phyloP scores from a whole-genome alignment of 2,113 vertebrate species.

The Thermophis baileyi region DNA sequence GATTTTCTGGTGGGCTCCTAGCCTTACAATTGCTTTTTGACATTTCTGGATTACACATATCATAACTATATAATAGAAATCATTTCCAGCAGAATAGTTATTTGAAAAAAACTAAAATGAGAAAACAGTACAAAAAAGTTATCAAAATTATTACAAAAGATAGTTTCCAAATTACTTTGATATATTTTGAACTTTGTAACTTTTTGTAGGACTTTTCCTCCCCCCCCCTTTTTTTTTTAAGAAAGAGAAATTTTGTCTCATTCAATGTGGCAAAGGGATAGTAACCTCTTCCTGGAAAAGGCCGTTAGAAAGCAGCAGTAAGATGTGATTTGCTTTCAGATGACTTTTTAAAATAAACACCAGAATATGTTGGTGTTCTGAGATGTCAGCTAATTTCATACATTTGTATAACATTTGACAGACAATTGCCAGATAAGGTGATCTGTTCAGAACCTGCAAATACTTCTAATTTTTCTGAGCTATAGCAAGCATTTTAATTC shows the following conservation, averaged over 20 bases:
- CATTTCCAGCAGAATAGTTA: not conserved
- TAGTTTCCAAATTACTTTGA: not conserved
- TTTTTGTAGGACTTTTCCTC: not conserved
- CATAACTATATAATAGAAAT: not conserved
- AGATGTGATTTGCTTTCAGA: not conserved
- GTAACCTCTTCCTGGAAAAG: not conserved
- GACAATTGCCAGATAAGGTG: not conserved
- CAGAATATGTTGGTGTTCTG: not conserved
- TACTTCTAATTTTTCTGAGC: not conserved
- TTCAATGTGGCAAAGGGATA: not conserved
- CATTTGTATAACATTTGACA: not conserved
- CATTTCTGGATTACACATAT: not conserved
- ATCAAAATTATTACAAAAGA: not conserved
- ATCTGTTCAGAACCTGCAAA: not conserved
- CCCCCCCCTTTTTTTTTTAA: not conserved
- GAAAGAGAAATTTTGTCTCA: not conserved
- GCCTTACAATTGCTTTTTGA: not conserved
- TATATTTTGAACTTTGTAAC: not conserved
- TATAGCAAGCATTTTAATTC: conserved; percentile 2
- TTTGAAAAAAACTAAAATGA: not conserved
- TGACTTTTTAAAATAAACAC: not conserved
- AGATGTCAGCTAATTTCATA: not conserved
- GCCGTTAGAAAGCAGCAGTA: not conserved
- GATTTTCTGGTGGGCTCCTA: not conserved
- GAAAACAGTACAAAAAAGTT: not conserved